These are phyloP conservation scores for Pilophorus perplexus DNA, from an alignment of 2,888 invertebrate genomes.

Conservation along the genomic window DNA sequence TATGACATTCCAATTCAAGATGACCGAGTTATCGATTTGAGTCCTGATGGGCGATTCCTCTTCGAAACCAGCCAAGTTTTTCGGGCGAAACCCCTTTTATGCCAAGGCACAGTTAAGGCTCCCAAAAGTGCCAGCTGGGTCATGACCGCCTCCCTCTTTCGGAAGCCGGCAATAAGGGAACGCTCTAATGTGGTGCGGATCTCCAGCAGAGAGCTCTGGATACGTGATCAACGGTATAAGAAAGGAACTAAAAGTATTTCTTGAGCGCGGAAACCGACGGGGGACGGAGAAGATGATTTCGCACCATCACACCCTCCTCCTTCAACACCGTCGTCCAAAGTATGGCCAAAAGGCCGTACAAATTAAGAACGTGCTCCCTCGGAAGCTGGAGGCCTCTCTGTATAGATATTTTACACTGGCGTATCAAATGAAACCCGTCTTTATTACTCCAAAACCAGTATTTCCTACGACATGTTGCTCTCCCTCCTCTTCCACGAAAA, in stretches of 20 bases:
- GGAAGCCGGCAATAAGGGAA: too few species aligned
- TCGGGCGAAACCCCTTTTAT: too few species aligned
- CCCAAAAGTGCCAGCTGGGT: too few species aligned
- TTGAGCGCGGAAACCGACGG: neutral
- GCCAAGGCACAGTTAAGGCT: too few species aligned
- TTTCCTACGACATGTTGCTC: slow-evolving; percentile 15
- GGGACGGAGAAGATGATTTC: neutral
- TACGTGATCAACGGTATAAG: neutral
- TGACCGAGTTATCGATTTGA: too few species aligned
- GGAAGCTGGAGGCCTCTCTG: neutral
- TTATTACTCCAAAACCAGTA: slow-evolving; percentile 31
- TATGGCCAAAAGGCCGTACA: slow-evolving; percentile 1
- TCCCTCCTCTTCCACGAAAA: neutral
- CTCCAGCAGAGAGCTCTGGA: neutral
- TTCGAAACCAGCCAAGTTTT: too few species aligned
- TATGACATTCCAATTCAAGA: too few species aligned
- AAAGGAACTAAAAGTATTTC: neutral
- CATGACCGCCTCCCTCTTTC: too few species aligned
- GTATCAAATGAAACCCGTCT: slow-evolving; percentile 37
- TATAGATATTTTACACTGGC: slow-evolving; percentile 34
- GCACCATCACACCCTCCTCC: neutral
- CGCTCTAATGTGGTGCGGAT: too few species aligned
- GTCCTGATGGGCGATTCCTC: too few species aligned
- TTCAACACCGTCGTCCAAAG: too few species aligned
- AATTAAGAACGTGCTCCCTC: slow-evolving; percentile 36